Base-by-base conservation (phyloP, 2,113 vertebrate genomes). In the Tonatia bakeri region DNA sequence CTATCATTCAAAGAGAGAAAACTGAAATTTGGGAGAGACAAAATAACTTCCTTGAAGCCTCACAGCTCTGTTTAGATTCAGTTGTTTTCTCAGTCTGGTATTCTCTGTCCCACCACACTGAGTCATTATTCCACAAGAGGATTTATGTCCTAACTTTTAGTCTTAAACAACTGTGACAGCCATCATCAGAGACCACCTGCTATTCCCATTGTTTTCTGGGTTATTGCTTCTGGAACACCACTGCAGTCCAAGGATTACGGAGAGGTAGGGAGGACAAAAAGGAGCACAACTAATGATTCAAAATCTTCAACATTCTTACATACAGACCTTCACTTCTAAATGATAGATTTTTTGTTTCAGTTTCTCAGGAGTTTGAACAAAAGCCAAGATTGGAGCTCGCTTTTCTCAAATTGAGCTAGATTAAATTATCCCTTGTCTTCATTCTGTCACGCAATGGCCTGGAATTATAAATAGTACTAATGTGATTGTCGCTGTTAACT, bases 401-500 rank as follows among this genome's bases (percentile, higher is more conserved):
- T 85, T 96, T 97, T 95, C 93, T 97, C 96, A 80, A 91, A 96
- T 90, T 97, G 72, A 65, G 13, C 33, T 83, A 96, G 43, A 97
- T 98, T 85, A 91, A 94, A 97, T 98, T 97, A 96, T 87, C 89
- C 73, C 64, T 96, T 96, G 43, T 95, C 91, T 98, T 96, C 79
- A 76, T 97, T 97, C 90, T 98, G 96, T 90, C 95, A 75, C 77
- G 59, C 38, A 13, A n/a, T 83, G 73, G 67, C 77, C 87, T 90
- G 38, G 94, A 79, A 96, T 96, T 97, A 97, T 95, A 98, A 98
- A 97, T 97, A 98, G 96, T 43, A 70, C 77, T 97, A 97, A 97
- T 87, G 88, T 87, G 75, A 92, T 76, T 95, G 72, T 40, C 64
- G 84, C 94, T 98, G 89, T 96, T 98, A 80, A 79, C 88, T 96